phyloP scores from a whole-genome alignment of 1,140 invertebrate species.

The Riptortus pedestris region DNA sequence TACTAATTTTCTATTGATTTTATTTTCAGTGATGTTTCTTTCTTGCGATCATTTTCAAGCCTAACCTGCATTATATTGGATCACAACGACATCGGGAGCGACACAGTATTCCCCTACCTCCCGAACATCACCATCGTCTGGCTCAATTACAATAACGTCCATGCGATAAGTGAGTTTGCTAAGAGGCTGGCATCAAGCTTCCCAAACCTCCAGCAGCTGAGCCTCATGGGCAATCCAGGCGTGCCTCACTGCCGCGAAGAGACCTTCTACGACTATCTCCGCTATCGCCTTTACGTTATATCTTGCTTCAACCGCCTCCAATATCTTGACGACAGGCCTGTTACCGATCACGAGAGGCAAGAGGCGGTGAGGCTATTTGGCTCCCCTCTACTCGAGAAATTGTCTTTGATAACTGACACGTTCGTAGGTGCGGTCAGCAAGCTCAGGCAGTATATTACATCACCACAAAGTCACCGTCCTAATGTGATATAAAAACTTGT shows the following conservation, averaged over 20 bases:
- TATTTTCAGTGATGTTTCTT: conserved; percentile 52
- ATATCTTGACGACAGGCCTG: conserved; percentile 52
- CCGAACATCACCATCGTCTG: conserved; percentile 59
- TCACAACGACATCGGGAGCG: conserved; percentile 54
- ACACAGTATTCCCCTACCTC: conserved; percentile 53
- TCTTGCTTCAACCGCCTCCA: conserved; percentile 52
- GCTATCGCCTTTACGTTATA: conserved; percentile 63
- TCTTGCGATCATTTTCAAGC: conserved; percentile 53
- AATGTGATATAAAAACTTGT: neutral
- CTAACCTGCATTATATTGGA: conserved; percentile 62
- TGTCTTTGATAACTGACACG: neutral
- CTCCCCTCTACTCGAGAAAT: conserved; percentile 43
- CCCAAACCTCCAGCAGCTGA: conserved; percentile 55
- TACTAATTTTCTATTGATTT: neutral
- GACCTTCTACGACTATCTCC: conserved; percentile 60
- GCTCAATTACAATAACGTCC: conserved; percentile 65
- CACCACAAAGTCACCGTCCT: neutral
- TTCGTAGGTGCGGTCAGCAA: neutral
- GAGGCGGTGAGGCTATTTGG: conserved; percentile 51
- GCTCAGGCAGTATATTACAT: neutral
- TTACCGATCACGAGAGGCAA: conserved; percentile 48
- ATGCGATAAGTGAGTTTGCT: conserved; percentile 57
- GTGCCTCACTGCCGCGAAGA: conserved; percentile 64
- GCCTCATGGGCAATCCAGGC: conserved; percentile 67
- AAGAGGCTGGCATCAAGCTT: conserved; percentile 51